Conservation (phyloP, 1,140 invertebrate species). For the Psilanteris sp. region DNA sequence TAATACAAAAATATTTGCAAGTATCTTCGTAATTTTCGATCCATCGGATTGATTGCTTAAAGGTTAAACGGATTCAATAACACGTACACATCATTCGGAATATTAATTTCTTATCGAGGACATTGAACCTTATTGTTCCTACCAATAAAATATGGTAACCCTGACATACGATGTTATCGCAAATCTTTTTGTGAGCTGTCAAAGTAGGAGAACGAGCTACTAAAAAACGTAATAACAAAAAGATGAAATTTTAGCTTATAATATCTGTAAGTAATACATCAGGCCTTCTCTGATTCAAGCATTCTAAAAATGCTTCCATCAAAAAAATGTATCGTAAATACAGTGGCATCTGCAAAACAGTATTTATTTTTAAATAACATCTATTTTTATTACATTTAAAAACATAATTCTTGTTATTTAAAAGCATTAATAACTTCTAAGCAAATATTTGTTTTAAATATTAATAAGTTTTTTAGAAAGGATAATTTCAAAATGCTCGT, state of each 20-base stretch:
- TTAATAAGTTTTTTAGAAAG: no score
- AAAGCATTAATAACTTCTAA: no score
- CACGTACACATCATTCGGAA: conserved; percentile 44
- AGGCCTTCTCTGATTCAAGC: background rate
- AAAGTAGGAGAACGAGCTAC: conserved; percentile 35
- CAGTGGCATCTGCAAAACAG: no score
- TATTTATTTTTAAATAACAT: no score
- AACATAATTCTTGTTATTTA: no score
- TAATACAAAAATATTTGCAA: conserved; percentile 40
- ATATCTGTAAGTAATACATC: conserved; percentile 37
- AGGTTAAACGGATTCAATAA: conserved; percentile 41
- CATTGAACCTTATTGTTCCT: conserved; percentile 54
- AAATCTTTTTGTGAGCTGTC: conserved; percentile 44
- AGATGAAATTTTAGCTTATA: conserved; percentile 47
- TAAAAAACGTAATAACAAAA: conserved; percentile 37
- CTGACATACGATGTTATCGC: conserved; percentile 54
- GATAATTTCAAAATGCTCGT: no score
- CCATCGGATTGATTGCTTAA: conserved; percentile 24
- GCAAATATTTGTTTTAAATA: no score
- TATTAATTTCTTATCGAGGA: conserved; percentile 48
- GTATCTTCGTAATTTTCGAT: conserved; percentile 40
- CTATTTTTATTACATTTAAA: no score
- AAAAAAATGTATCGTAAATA: no score
- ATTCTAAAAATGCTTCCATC: conserved; percentile 16
- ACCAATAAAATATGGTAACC: conserved; percentile 42